Evolutionary conservation across 2,797 vertebrate species (phyloP), one percentile per base, ranked within the genome.

Genomic region (Parambassis ranga): DNA sequence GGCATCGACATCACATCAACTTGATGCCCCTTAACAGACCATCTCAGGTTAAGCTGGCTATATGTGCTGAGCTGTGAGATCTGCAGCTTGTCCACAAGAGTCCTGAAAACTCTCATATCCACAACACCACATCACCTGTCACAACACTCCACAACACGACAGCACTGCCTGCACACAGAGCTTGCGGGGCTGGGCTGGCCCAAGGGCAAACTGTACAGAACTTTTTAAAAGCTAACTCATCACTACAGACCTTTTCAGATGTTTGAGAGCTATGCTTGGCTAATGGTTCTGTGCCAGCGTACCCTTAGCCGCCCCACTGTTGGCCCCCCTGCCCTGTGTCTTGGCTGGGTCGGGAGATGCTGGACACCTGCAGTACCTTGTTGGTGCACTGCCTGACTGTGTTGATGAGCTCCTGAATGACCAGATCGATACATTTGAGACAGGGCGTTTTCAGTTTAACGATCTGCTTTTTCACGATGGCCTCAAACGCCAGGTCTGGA

Each of bases 361-460:
- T 69, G 89, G 82, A 82, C 87, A 76, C 70, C 88, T 81, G 90
- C 90, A 77, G 90, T 96, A 97, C 96, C 96, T 97, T 98, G 87
- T 90, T 93, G 92, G 94, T 94, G 91, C 97, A 97, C 93, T 98
- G 96, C 86, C 95, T 95, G 91, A 98, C 92, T 81, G 97, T 98
- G 92, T 93, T 97, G 91, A 98, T 96, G 87, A 98, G 92, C 91
- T 98, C 97, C 92, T 97, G 95, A 91, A 98, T 98, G 89, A 98
- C 97, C 92, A 98, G 89, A 90, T 98, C 97, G 90, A 98, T 96
- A 81, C 97, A 98, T 86, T 98, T 98, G 87, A 98, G 92, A 91
- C 97, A 98, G 44, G 97, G 97, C 65, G 96, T 95, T 93, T 98
- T 98, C 94, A 98, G 94, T 94, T 98, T 98, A 92, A 98, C 91